A percentile compares a stretch with the other conserved stretches of the same genome.
phyloP scores from a whole-genome alignment of 2,888 invertebrate species.

The Helicoverpa assulta region DNA sequence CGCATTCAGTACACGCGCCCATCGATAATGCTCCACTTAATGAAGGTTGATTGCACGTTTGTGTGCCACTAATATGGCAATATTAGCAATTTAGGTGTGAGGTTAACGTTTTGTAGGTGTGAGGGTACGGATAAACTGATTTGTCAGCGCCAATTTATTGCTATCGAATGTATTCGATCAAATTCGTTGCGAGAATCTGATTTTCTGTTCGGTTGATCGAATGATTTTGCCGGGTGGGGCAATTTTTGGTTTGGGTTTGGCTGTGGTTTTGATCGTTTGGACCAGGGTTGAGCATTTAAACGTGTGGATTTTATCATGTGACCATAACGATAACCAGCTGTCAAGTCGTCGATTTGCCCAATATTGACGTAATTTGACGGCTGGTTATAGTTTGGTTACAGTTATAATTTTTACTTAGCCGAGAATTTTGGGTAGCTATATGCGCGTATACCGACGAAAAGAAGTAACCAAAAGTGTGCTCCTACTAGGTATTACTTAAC shows the following conservation, averaged over 20 bases:
- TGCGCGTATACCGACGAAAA: no score
- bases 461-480: no score
- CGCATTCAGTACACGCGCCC: slow-evolving; percentile 37
- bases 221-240: slow-evolving; percentile 33
- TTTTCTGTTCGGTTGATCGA: slow-evolving; percentile 31
- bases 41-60: slow-evolving; percentile 62
- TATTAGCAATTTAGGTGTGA: slow-evolving; percentile 61
- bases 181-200: slow-evolving; percentile 50
- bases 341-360: no score
- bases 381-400: no score
- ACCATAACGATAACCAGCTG: no score
- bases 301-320: no score
- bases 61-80: slow-evolving; percentile 52
- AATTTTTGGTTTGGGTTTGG: slow-evolving; percentile 12
- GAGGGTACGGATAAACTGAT: slow-evolving; percentile 54
- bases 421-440: no score
- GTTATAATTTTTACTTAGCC: no score
- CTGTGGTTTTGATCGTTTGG: not conserved
- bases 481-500: no score
- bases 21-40: slow-evolving; percentile 58
- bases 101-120: slow-evolving; percentile 48
- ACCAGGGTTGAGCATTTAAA: no score
- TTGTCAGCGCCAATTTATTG: slow-evolving; percentile 45
- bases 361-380: no score
- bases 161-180: slow-evolving; percentile 52